Evolutionary conservation across 2,888 invertebrate species (phyloP).

Genomic region (Oscheius sp.): DNA sequence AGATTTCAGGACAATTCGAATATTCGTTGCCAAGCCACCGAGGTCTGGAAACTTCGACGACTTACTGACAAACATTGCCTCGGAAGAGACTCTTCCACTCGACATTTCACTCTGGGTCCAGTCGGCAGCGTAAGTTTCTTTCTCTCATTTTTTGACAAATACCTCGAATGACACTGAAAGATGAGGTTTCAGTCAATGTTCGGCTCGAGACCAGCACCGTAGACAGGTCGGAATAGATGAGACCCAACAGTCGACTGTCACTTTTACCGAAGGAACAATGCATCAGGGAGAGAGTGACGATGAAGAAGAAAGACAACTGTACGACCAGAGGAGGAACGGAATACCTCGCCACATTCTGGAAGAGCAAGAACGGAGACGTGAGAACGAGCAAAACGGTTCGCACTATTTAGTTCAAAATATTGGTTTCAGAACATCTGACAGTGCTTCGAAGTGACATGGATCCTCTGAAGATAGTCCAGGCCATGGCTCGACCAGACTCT

Average conservation of each 20-base stretch:
- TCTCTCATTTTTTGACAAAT: neutral
- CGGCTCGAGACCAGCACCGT: conserved; percentile 40
- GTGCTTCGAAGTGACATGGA: conserved; percentile 46
- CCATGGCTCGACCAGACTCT: conserved; percentile 95
- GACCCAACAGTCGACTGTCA: conserved; percentile 44
- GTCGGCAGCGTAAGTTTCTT: conserved; percentile 48
- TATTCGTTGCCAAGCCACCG: conserved; percentile 62
- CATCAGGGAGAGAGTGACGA: conserved; percentile 52
- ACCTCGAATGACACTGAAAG: neutral
- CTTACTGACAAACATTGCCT: conserved; percentile 61
- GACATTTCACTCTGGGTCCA: conserved; percentile 61
- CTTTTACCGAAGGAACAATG: conserved; percentile 55
- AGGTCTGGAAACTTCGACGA: conserved; percentile 51
- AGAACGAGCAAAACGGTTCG: conserved; percentile 52
- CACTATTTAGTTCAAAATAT: neutral
- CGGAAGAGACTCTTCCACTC: conserved; percentile 66
- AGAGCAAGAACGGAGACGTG: conserved; percentile 46
- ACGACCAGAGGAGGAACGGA: conserved; percentile 59
- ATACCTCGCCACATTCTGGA: conserved; percentile 46
- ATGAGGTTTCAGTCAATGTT: conserved; percentile 45
- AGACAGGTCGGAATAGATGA: conserved; percentile 41
- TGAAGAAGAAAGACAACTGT: conserved; percentile 56
- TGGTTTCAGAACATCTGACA: conserved; percentile 37
- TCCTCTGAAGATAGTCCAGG: conserved; percentile 81
- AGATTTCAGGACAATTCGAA: conserved; percentile 60